Base-by-base conservation (phyloP, 2,888 invertebrate species). In the Corbicula japonica region DNA sequence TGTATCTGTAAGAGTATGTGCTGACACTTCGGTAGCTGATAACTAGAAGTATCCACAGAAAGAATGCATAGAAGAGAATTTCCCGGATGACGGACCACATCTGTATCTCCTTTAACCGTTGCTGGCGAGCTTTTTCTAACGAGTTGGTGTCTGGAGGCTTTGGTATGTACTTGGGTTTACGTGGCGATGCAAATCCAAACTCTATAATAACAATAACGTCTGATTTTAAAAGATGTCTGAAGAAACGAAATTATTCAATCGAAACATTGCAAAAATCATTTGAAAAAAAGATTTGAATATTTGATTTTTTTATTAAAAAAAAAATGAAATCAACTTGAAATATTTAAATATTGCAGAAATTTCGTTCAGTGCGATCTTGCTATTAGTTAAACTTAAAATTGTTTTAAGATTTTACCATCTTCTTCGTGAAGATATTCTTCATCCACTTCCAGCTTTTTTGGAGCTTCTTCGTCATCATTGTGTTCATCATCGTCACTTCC, bases 51-150 rank as follows among this genome's bases (percentile, higher is more conserved):
- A 94, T 90, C 92, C 93, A 93, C 21, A 94, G 86, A 90, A 94
- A 94, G 80, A 94, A 86, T 15, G 91, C 81, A 87, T 94, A 94
- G 70, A 93, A 91, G 35, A 93, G 72, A 15, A 94, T 93, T 85
- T 94, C 94, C 62, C 93, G 84, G 18, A 94, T 73, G 38, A 94
- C 91, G 12, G 89, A 89, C 87, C 92, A 93, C 94, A 94, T 94
- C 85, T 94, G 91, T 18, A 94, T 88, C 84, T 94, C 94, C 70
- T 94, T 94, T 77, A 93, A 66, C 15, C 94, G 86, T 41, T 90
- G 86, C 50, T 91, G 83, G 60, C 94, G 86, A 1, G 93, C 92
- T 63, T 89, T 87, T 76, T 93, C 92, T 68, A 94, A 86, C 2
- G 86, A 80, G 15, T 85, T 87, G 3, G 92, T 90, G 76, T 94